Conservation (phyloP, 2,113 vertebrate species). For the Ophiodon elongatus region DNA sequence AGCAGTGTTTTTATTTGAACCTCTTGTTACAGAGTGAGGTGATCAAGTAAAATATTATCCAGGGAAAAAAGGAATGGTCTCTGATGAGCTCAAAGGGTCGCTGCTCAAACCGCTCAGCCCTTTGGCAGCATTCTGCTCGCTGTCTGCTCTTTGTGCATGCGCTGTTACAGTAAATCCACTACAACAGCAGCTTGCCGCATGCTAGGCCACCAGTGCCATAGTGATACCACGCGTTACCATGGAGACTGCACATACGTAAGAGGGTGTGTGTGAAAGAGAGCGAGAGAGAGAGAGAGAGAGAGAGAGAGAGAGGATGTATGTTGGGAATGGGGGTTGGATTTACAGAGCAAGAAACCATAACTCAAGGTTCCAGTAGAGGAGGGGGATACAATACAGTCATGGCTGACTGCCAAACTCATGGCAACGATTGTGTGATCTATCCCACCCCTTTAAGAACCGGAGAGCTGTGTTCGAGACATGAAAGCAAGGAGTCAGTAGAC, state of each 20-base stretch:
- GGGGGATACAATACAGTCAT: constrained; percentile 31
- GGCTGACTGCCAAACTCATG: constrained; percentile 29
- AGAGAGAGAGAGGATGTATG: constrained; percentile 23
- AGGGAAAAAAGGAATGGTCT: constrained; percentile 27
- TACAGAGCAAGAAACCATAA: constrained; percentile 57
- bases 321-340: constrained; percentile 69
- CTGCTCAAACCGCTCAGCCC: constrained; percentile 46
- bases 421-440: constrained; percentile 35
- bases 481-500: constrained; percentile 25
- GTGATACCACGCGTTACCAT: constrained; percentile 82
- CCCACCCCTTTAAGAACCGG: not conserved
- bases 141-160: constrained; percentile 50
- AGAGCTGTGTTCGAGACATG: constrained; percentile 18
- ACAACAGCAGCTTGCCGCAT: constrained; percentile 69
- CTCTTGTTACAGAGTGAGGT: constrained; percentile 15
- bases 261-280: constrained; percentile 58
- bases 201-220: constrained; percentile 71
- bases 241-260: constrained; percentile 81
- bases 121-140: constrained; percentile 46
- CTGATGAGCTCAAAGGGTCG: constrained; percentile 37
- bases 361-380: constrained; percentile 44
- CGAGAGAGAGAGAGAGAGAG: constrained; percentile 13
- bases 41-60: constrained; percentile 37
- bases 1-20: constrained; percentile 27
- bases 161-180: constrained; percentile 69